Base-by-base conservation (phyloP, 2,888 invertebrate genomes). In the Axea sp. region DNA sequence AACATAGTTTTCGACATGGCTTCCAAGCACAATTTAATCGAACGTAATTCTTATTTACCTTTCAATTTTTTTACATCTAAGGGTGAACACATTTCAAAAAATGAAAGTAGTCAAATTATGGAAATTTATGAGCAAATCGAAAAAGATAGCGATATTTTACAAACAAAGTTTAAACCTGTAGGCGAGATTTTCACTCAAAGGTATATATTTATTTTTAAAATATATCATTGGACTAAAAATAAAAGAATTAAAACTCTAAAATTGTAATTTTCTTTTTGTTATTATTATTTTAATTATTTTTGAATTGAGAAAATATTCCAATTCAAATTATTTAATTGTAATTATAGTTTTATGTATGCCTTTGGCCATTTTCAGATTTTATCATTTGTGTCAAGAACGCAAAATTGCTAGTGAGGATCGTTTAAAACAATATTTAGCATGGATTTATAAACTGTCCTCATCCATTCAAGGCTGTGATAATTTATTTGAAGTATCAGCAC, bases 401-500 rank as follows among this genome's bases (percentile, higher is more conserved):
- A 74, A 69, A 41, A 43, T 78, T 14, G 77, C 80, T 26, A 78
- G 76, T 33, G 75, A 77, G 22, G 69, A 75, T 7, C 77, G 79
- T 37, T 88, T 90, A 0, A 85, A 87, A 2, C 88, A 90, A 8
- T 90, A 91, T 76, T 82, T 92, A 0, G 91, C 92, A 62, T 92
- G 91, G 89, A 91, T 90, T 73, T 90, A 91, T 72, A 91, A 84
- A 68, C 87, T 87, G 73, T 86, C 89, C 72, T 88, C 88, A 76
- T 86, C 87, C 3, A 82, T 89, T 82, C 90, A 94, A 87, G 90
- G 92, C 51, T 88, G 93, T 76, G 90, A 91, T 88, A 84, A 91
- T 84, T 88, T 95, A 91, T 88, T 90, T 88, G 89, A 92, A 31
- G 90, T 94, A 39, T 94, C 95, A 0, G 89, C 92, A 0, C 88